Percentiles rank a stretch among this genome's conserved stretches.
Conservation (phyloP, 2,888 invertebrate species). For the Belgica antarctica region DNA sequence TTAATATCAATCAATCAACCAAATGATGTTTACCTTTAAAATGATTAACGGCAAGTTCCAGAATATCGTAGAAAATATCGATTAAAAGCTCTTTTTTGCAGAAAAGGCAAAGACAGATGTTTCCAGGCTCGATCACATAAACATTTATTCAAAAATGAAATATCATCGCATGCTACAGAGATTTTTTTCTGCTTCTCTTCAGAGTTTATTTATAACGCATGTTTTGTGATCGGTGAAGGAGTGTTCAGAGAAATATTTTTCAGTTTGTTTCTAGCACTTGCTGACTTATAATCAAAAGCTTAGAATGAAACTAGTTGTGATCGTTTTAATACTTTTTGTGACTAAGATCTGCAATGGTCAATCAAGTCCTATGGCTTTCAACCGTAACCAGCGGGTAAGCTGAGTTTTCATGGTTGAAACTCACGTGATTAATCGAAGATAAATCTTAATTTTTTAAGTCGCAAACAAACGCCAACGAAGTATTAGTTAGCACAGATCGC, state of each 20-base stretch:
- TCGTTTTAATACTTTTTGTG: neutral
- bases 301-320: neutral
- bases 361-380: neutral
- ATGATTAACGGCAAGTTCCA: too few species aligned
- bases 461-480: neutral
- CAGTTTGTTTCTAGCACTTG: neutral
- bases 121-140: too few species aligned
- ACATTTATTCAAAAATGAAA: too few species aligned
- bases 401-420: neutral
- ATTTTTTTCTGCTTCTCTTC: constrained; percentile 1
- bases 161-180: too few species aligned
- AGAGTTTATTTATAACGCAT: neutral
- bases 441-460: neutral
- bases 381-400: neutral
- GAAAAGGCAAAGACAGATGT: too few species aligned
- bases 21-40: too few species aligned
- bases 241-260: neutral
- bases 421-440: neutral
- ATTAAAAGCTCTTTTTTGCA: too few species aligned
- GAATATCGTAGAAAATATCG: too few species aligned
- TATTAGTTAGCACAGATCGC: constrained; percentile 3
- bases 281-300: neutral
- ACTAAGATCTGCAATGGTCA: neutral
- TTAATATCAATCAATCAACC: too few species aligned
- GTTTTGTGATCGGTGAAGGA: neutral